Evolutionary conservation across 2,113 vertebrate species (phyloP), one percentile per base, ranked within the genome.

Genomic region (Mesitornis unicolor): DNA sequence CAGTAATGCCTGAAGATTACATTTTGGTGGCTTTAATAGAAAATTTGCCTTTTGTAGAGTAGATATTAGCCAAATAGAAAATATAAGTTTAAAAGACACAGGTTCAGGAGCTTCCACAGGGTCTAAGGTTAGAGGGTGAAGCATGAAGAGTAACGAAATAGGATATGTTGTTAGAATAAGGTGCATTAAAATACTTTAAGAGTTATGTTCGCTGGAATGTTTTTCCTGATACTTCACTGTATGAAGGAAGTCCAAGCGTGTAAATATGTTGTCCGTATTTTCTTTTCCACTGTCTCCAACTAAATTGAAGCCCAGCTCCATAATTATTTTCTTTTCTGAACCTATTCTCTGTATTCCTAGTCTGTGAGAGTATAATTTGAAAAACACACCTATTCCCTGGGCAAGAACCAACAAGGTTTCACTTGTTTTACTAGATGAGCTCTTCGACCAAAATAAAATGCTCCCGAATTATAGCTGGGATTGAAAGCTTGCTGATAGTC

Each of bases 341-440:
- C 64, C 10, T 65, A 20, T 51, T 42, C 84, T 83, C 53, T 87
- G 94, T 89, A 75, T 59, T 86, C 26, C 25, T 68, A 35, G 57
- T 95, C 64, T 79, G 63, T 33, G 33, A 86, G 53, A 83, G 36
- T 53, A 31, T 82, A 92, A 93, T 96, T 96, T 93, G 61, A 87
- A 84, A 60, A 95, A 43, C 82, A 95, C 94, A 43, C 92, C 94
- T 95, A 56, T 84, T 38, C 90, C 59, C 31, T 92, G 50, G 87
- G 95, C 93, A 90, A 93, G 87, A 95, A 35, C 36, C 31, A 89
- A 90, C 68, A 78, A 80, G 77, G 83, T 75, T 79, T 65, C 68
- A 89, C 91, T 96, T 84, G 95, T 94, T 97, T 60, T 87, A 57
- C 91, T 80, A 42, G 83, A 24, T 84, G 53, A 84, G 57, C 45